Percentiles rank a stretch among this genome's conserved stretches.
Conservation (phyloP, 2,113 vertebrate species). For the Ailuropoda melanoleuca region DNA sequence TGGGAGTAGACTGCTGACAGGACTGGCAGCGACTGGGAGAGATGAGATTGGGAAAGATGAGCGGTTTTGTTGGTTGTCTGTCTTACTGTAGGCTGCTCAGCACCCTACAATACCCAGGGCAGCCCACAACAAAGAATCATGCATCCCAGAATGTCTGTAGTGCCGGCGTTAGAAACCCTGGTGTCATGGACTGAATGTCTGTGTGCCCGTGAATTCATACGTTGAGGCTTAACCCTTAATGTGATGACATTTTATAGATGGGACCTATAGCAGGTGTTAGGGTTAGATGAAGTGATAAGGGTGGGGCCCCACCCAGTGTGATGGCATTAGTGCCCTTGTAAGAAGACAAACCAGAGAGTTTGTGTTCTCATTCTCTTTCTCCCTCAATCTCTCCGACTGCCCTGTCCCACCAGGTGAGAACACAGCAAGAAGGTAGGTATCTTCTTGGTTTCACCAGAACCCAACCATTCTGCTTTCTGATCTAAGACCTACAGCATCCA, state of each 20-base stretch:
- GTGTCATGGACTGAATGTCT: background rate
- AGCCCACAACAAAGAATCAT: background rate
- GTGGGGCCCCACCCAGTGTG: too few relatives aligned
- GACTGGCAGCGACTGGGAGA: background rate
- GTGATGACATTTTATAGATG: background rate
- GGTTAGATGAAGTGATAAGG: background rate
- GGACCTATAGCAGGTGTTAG: background rate
- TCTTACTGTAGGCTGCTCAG: background rate
- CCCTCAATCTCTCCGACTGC: background rate
- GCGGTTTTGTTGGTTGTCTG: background rate
- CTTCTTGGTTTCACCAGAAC: background rate
- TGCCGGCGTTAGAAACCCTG: background rate
- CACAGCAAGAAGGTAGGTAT: background rate
- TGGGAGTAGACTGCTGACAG: accelerated
- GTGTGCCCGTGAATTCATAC: background rate
- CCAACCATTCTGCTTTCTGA: background rate
- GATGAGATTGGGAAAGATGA: background rate
- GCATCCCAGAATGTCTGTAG: accelerated
- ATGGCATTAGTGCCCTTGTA: background rate
- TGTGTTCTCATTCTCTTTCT: background rate
- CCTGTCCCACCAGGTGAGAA: background rate
- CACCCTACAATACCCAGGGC: background rate
- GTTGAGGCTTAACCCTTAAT: background rate
- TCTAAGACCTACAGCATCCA: background rate
- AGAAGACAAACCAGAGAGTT: background rate